Evolutionary conservation across 23 tunicate genomes (phyloP), one percentile per base, ranked within the genome.

Genomic region (Botrylloides violaceus): DNA sequence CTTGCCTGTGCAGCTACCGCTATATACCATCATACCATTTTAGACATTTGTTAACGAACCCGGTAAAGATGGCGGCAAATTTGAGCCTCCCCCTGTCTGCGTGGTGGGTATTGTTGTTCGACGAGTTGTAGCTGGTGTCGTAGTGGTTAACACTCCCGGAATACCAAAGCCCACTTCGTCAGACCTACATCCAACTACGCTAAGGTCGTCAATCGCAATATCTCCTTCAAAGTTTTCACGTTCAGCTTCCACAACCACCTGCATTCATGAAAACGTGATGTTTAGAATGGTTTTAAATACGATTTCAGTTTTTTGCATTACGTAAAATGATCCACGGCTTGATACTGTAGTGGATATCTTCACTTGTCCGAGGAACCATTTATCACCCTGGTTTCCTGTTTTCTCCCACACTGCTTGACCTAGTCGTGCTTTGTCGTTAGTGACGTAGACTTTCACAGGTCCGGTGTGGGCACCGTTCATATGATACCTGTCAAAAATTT

Each of bases 171-270:
- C 3, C 37, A 35, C 58, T 0, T 79, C 77, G 24, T 15, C 26
- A 9, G 79, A 30, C 36, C 38, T 50, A 61, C 97, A 90, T 7
- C 84, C 89, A 26, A 47, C 36, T 1, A 90, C 31, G 20, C 82
- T 58, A 9, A 90, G 56, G 64, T 90, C 97, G 60, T 90, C 97
- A 61, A 90, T 83, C 1, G 85, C 90, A 33, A 62, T 55, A 58
- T 90, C 97, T 21, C 97, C 97, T 35, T 75, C 71, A 19, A 70
- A 83, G 31, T 79, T 77, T 33, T 76, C 70, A 30, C 90, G 37
- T 61, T 83, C 85, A 3, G 76, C 90, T 57, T 90, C 97, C 48
- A 90, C 83, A 0, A 88, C 28, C n/a, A 88, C 66, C 96, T 88
- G 65, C 5, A 20, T 37, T 20, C 1, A n/a, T n/a, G n/a, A 0